Evolutionary conservation across 2,888 invertebrate genomes (phyloP), one percentile per base, ranked within the genome.

Genomic region (Epirrhoe tristata): DNA sequence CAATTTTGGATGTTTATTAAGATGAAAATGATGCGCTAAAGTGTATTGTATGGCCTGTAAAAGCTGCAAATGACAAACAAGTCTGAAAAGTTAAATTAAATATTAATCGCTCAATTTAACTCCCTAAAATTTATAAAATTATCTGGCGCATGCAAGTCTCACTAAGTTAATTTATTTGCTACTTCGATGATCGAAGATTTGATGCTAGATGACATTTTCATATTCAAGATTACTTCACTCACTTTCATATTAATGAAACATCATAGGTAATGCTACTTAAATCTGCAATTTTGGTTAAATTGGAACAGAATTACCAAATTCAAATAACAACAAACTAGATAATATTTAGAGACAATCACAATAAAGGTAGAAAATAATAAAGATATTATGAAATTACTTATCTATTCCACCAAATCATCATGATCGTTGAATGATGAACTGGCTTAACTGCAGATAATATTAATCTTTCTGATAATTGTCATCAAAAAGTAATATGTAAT

Each of bases 401-500:
- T 50, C 17, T 7, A 50, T 16, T 16, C 14, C 14, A 17, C 50
- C 50, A 50, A 50, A 16, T 50, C 50, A 17, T 16, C 7, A 6
- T 16, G n/a, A n/a, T n/a, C n/a, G n/a, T n/a, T n/a, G n/a, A n/a
- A 48, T 14, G 48, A 48, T 48, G 16, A 48, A n/a, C n/a, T n/a
- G n/a, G n/a, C 48, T 48, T 4, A 16, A n/a, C 34, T 54, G 54
- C 34, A 36, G 54, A 54, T 54, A 54, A 8, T 54, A 16, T 36
- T 54, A 54, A 54, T 54, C 54, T 54, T 43, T 12, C 2, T 12
- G 12, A 43, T 43, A 4, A 24, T 24, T 24, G 24, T 24, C 24
- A 24, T 24, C 24, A 24, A 24, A 24, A 24, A 24, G 1, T 24
- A 24, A 24, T 24, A 24, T n/a, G n/a, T n/a, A 24, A 24, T 24